Evolutionary conservation across 1,140 invertebrate species (phyloP).

Genomic region (Araneus ventricosus): DNA sequence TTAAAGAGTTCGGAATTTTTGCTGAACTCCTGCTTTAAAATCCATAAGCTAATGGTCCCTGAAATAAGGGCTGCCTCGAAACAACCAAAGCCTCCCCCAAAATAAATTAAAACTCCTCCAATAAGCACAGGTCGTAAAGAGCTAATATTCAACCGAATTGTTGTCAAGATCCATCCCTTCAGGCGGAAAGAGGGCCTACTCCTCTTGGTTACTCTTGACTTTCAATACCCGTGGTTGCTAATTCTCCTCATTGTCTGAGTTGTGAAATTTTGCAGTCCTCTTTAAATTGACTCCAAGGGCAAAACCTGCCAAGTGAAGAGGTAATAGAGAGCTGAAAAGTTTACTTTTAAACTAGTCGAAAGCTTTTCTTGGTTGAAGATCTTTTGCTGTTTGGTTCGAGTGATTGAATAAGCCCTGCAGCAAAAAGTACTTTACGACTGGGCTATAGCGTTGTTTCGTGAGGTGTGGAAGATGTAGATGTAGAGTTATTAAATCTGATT

Average conservation of each 20-base stretch:
- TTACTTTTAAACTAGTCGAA: neutral
- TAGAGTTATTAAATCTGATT: too few species aligned
- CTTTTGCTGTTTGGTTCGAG: neutral
- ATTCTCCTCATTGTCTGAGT: neutral
- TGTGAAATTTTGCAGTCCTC: neutral
- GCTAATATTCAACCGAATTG: neutral
- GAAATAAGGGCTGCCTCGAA: neutral
- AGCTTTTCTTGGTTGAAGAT: neutral
- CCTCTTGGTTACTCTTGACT: neutral
- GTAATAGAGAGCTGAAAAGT: neutral
- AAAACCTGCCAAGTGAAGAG: conserved; percentile 20
- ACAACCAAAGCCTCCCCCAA: neutral
- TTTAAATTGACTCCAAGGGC: neutral
- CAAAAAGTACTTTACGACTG: too few species aligned
- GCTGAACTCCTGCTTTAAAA: neutral
- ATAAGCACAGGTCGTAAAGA: neutral
- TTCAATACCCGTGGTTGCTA: neutral
- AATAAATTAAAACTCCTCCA: neutral
- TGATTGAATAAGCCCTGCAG: neutral
- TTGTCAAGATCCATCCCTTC: too few species aligned
- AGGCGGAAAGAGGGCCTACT: neutral
- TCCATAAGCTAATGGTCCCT: conserved; percentile 1
- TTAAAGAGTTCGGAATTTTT: neutral
- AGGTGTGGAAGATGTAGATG: too few species aligned
- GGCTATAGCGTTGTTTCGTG: too few species aligned